Conservation (phyloP, 2,113 vertebrate species). For the Nyctibius bracteatus region DNA sequence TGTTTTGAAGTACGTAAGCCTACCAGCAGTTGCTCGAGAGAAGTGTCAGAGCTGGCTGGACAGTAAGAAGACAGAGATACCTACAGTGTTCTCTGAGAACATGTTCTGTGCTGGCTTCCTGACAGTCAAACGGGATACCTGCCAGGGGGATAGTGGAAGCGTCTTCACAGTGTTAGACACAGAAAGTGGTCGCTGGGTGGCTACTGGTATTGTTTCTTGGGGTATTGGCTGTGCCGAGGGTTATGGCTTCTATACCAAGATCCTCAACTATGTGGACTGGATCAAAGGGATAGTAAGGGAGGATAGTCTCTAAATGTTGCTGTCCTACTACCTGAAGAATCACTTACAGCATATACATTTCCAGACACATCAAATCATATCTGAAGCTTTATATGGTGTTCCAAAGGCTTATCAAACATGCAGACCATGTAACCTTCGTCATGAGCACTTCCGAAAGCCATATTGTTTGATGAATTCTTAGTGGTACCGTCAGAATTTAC, state of each 20-base stretch:
- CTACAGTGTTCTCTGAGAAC: conserved; percentile 69
- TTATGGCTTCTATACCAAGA: conserved; percentile 80
- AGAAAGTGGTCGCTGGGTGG: conserved; percentile 58
- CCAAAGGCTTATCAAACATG: background rate
- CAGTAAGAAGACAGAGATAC: background rate
- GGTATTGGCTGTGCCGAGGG: conserved; percentile 70
- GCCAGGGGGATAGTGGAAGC: conserved; percentile 79
- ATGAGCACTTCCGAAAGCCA: background rate
- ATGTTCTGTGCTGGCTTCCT: conserved; percentile 81
- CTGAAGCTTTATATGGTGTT: background rate
- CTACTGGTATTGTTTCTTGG: conserved; percentile 80
- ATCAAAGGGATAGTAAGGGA: conserved; percentile 65
- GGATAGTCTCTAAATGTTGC: background rate
- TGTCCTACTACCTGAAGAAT: background rate
- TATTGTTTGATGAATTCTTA: background rate
- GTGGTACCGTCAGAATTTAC: background rate
- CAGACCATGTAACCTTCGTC: background rate
- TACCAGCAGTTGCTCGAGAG: conserved; percentile 50
- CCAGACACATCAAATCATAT: background rate
- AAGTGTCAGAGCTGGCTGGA: conserved; percentile 52
- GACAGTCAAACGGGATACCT: conserved; percentile 49
- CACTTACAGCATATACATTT: background rate
- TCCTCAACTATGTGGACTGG: conserved; percentile 77
- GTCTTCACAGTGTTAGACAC: conserved; percentile 41
- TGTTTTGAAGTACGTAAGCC: conserved; percentile 64